Evolutionary conservation across 64 coral and sea anemone genomes (phyloP), one percentile per base, ranked within the genome.

Genomic region (Exaiptasia diaphana): DNA sequence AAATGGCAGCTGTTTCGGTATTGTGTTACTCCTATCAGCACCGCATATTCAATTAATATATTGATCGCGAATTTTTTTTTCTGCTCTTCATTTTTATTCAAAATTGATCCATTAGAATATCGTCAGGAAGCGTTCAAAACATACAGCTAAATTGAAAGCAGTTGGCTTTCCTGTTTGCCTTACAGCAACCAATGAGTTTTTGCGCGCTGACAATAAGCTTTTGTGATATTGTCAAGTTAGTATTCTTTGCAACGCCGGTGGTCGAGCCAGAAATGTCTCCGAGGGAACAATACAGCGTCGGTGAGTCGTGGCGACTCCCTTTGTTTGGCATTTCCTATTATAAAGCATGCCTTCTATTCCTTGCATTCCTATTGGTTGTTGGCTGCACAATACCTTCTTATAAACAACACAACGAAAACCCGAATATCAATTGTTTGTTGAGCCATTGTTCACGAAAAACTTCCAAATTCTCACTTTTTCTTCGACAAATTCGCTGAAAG

Each of bases 271-370:
- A 54, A 74, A 77, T 87, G 84, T 87, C 84, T 87, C 24, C 2
- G 36, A 73, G 84, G 68, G 59, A 87, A 87, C 84, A 87, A 87
- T 87, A 30, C 6, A 73, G 69, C 44, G 69, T 40, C 69, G 38
- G 38, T 49, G 41, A 75, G 24, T 56, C 29, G 45, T 70, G 84
- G 52, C 53, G 73, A 48, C 60, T 8, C 8, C 86, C 71, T 89
- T 95, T 95, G 91, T 95, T 79, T 54, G 73, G 53, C 38, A 67
- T 88, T 95, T 95, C 91, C 91, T 88, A 68, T 82, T 89, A 83
- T 85, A 79, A 78, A 88, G 91, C 91, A 83, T 95, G 80, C 80
- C 68, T 95, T 78, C 72, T 77, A 95, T 95, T 89, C 91, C 91
- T 28, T 7, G 64, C 80, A 95, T 95, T 68, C n/a, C 55, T 95